phyloP scores from a whole-genome alignment of 2,113 vertebrate species.

The Rhea pennata region DNA sequence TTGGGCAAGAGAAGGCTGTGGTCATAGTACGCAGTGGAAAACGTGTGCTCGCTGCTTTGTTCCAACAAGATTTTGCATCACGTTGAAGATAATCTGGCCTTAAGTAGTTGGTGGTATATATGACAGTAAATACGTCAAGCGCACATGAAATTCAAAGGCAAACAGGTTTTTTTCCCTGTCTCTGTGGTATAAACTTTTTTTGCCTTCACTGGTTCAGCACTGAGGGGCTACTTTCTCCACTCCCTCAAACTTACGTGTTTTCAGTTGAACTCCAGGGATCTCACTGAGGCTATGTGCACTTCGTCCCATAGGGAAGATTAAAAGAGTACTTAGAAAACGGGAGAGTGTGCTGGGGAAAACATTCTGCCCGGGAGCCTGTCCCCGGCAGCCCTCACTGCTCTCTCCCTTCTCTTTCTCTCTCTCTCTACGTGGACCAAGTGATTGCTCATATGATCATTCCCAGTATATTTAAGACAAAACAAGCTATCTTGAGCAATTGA shows the following conservation, averaged over 20 bases:
- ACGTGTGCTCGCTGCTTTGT: background rate
- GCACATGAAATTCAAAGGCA: background rate
- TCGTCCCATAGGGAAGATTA: background rate
- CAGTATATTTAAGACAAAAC: background rate
- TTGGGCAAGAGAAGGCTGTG: background rate
- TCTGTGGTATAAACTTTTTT: background rate
- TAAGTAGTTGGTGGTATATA: background rate
- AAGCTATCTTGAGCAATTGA: background rate
- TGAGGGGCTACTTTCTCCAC: background rate
- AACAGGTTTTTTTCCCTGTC: background rate
- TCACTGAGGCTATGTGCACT: background rate
- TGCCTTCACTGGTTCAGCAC: background rate
- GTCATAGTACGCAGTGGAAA: background rate
- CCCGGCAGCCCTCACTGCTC: background rate
- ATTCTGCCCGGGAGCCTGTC: background rate
- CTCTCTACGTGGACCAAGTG: background rate
- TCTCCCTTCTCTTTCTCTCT: background rate
- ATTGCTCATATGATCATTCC: background rate
- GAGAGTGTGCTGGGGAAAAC: background rate
- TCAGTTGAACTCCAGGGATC: background rate
- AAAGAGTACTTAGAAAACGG: background rate
- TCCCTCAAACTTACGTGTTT: background rate
- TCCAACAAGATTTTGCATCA: background rate
- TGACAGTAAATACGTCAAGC: background rate
- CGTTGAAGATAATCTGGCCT: background rate